phyloP scores from a whole-genome alignment of 2,113 vertebrate genomes.

The Chionodraco myersi region DNA sequence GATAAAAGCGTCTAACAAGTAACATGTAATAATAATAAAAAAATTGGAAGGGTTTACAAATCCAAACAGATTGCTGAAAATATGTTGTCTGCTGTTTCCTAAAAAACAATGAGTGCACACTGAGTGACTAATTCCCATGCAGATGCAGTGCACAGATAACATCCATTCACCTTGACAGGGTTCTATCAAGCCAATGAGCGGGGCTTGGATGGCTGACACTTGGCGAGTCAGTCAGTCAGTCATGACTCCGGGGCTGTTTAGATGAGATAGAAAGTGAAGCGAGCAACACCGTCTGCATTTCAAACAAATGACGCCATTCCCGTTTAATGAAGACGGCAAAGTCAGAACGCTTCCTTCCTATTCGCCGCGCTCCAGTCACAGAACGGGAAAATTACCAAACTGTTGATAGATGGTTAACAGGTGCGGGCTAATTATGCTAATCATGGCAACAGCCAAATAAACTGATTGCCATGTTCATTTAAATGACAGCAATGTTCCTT shows the following conservation, averaged over 20 bases:
- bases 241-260: conserved; percentile 14
- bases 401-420: conserved; percentile 81
- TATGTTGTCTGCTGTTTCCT: conserved; percentile 6
- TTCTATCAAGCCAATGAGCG: conserved; percentile 25
- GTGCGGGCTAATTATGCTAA: conserved; percentile 82
- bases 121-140: conserved; percentile 35
- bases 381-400: conserved; percentile 75
- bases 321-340: conserved; percentile 66
- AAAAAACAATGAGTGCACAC: conserved; percentile 1
- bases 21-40: no score
- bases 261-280: conserved; percentile 37
- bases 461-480: conserved; percentile 85
- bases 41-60: not conserved
- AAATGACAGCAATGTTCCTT: conserved; percentile 82
- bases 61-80: conserved; percentile 4
- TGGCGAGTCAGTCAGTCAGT: conserved; percentile 40
- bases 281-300: conserved; percentile 34
- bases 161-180: conserved; percentile 49
- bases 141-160: conserved; percentile 26
- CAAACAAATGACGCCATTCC: conserved; percentile 33
- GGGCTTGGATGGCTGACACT: conserved; percentile 25
- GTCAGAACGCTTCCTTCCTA: conserved; percentile 59
- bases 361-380: conserved; percentile 59
- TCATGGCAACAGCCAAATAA: conserved; percentile 81
- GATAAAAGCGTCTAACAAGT: no score